Percentiles rank a stretch among this genome's conserved stretches.
These are phyloP conservation scores for Myotis findleyi DNA, from an alignment of 2,797 vertebrate species.

Conservation along the genomic window DNA sequence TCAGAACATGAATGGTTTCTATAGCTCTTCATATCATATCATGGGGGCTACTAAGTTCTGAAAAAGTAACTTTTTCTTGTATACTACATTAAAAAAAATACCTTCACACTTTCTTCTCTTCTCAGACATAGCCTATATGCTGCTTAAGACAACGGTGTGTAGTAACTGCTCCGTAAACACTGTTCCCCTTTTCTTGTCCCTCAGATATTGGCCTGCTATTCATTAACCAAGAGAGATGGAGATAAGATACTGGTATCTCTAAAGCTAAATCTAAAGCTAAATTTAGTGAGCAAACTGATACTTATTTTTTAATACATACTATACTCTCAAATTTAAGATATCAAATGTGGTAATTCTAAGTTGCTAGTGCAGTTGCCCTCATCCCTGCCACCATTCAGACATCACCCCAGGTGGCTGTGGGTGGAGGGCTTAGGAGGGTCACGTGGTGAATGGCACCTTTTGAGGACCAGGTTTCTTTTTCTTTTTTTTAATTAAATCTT, in stretches of 20 bases:
- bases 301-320: not conserved
- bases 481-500: too few species aligned
- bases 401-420: not conserved
- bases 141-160: not conserved
- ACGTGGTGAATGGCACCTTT: not conserved
- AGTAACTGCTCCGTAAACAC: not conserved
- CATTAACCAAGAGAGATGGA: not conserved
- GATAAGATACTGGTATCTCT: not conserved
- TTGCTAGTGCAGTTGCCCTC: not conserved
- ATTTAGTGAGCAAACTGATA: not conserved
- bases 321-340: not conserved
- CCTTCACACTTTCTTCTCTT: not conserved
- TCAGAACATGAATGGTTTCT: not conserved
- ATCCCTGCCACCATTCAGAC: not conserved
- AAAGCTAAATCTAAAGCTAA: slow-evolving; percentile 1
- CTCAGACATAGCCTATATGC: not conserved
- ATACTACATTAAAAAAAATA: not conserved
- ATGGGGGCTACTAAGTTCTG: not conserved
- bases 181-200: not conserved
- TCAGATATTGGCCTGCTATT: not conserved
- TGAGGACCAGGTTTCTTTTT: not conserved
- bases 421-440: not conserved
- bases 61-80: slow-evolving; percentile 3
- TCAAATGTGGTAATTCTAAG: slow-evolving; percentile 12
- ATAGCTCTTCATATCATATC: not conserved